These are phyloP conservation scores for Caenorhabditis plicata DNA, from an alignment of 2,888 invertebrate genomes.

Conservation along the genomic window DNA sequence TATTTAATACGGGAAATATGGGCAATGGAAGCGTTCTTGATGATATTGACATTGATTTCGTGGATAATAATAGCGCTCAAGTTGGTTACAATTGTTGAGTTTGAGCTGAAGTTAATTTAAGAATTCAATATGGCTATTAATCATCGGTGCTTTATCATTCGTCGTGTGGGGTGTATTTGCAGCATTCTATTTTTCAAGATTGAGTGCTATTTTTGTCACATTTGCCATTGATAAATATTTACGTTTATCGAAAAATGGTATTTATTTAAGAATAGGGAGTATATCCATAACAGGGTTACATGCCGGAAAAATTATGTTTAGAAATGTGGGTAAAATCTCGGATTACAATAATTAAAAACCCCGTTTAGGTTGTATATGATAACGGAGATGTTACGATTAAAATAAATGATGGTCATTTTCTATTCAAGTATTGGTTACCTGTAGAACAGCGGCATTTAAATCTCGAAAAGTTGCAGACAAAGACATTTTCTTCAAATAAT, in stretches of 20 bases:
- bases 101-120: too few relatives aligned
- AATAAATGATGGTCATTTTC: slow-evolving; percentile 92
- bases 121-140: too few relatives aligned
- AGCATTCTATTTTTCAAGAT: slow-evolving; percentile 52
- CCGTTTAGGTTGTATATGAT: slow-evolving; percentile 77
- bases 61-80: too few relatives aligned
- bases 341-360: not conserved
- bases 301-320: slow-evolving; percentile 96
- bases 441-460: slow-evolving; percentile 68
- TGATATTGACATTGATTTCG: slow-evolving; percentile 9
- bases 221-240: slow-evolving; percentile 47
- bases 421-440: slow-evolving; percentile 97
- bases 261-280: slow-evolving; percentile 73
- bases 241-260: slow-evolving; percentile 38
- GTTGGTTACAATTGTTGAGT: too few relatives aligned
- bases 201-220: slow-evolving; percentile 46
- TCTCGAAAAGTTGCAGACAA: slow-evolving; percentile 11
- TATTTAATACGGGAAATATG: slow-evolving; percentile 13
- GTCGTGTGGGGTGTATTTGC: slow-evolving; percentile 52
- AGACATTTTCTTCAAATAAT: not conserved
- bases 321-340: slow-evolving; percentile 76
- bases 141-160: too few relatives aligned
- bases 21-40: slow-evolving; percentile 15
- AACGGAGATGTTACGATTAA: slow-evolving; percentile 89
- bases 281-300: slow-evolving; percentile 85